phyloP scores from a whole-genome alignment of 1,140 invertebrate genomes.

The Pseudomyrmex pallidus region DNA sequence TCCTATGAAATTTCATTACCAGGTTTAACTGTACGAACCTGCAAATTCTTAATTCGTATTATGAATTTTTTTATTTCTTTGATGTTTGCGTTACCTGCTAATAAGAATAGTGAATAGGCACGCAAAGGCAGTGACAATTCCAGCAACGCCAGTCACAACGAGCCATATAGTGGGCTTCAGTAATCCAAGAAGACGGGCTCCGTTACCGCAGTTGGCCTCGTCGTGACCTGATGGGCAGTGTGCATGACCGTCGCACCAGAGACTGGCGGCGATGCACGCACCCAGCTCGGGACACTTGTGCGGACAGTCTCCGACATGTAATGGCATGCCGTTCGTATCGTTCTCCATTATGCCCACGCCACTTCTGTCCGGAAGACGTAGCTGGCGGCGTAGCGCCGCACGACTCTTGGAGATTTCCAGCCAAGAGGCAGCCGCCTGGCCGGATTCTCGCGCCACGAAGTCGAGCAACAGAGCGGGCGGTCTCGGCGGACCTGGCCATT shows the following conservation, averaged over 20 bases:
- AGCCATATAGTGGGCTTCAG: slow-evolving; percentile 85
- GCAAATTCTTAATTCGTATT: no score
- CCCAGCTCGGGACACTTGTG: slow-evolving; percentile 94
- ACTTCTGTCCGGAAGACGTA: slow-evolving; percentile 83
- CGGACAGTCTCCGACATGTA: slow-evolving; percentile 87
- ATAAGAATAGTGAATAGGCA: slow-evolving; percentile 82
- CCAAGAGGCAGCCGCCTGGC: slow-evolving; percentile 89
- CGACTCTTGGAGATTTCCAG: slow-evolving; percentile 89
- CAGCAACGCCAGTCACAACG: slow-evolving; percentile 82
- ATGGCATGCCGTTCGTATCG: slow-evolving; percentile 82
- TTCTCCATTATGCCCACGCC: slow-evolving; percentile 81
- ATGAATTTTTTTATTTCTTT: slow-evolving; percentile 17
- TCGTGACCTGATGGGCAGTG: slow-evolving; percentile 95
- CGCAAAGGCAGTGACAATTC: slow-evolving; percentile 83
- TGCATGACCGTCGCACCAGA: slow-evolving; percentile 94
- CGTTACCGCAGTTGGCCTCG: slow-evolving; percentile 90
- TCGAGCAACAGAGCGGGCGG: slow-evolving; percentile 89
- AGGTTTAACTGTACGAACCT: no score
- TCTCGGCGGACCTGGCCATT: slow-evolving; percentile 82
- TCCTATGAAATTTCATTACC: no score
- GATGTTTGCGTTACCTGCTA: slow-evolving; percentile 77
- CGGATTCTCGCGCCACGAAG: slow-evolving; percentile 90
- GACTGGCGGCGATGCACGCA: slow-evolving; percentile 92
- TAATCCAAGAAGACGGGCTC: slow-evolving; percentile 81
- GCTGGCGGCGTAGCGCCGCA: slow-evolving; percentile 88